Conservation (phyloP, 2,888 invertebrate genomes). For the Oscheius sp. region DNA sequence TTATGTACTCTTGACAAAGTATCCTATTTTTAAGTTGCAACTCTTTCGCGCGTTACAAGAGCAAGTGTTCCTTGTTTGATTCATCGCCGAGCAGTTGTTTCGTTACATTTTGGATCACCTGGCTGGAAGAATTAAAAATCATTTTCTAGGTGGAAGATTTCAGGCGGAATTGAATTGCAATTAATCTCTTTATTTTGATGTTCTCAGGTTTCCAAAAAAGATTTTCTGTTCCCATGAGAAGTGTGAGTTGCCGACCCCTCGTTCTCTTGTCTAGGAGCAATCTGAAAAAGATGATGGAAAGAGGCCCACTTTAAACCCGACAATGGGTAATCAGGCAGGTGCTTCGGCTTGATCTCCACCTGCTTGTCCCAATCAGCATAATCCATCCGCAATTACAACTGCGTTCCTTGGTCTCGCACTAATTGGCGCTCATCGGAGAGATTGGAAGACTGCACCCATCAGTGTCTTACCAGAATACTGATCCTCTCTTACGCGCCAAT, state of each 20-base stretch:
- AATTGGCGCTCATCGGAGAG: constrained; percentile 1
- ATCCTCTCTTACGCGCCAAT: neutral
- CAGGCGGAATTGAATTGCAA: too few relatives aligned
- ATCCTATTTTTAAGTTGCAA: too few relatives aligned
- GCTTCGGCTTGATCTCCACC: constrained; percentile 14
- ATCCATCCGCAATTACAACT: constrained; percentile 19
- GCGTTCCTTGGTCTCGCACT: neutral
- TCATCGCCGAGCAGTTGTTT: too few relatives aligned
- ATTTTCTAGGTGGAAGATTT: too few relatives aligned
- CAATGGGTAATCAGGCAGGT: constrained; percentile 9
- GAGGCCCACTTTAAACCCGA: constrained; percentile 8
- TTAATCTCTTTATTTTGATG: too few relatives aligned
- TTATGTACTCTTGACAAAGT: too few relatives aligned
- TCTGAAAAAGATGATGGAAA: too few relatives aligned
- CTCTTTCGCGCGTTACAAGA: too few relatives aligned
- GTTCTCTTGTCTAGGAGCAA: neutral
- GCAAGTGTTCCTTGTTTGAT: too few relatives aligned
- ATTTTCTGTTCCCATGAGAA: neutral
- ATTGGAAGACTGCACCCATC: neutral
- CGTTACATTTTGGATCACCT: too few relatives aligned
- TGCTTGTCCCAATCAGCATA: constrained; percentile 26
- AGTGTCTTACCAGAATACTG: neutral
- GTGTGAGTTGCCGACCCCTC: neutral
- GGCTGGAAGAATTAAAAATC: too few relatives aligned
- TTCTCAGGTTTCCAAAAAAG: too few relatives aligned